Percentiles rank a stretch among this genome's conserved stretches.
Evolutionary conservation across 2,888 invertebrate genomes (phyloP).

Genomic region (Geotrupes spiniger): DNA sequence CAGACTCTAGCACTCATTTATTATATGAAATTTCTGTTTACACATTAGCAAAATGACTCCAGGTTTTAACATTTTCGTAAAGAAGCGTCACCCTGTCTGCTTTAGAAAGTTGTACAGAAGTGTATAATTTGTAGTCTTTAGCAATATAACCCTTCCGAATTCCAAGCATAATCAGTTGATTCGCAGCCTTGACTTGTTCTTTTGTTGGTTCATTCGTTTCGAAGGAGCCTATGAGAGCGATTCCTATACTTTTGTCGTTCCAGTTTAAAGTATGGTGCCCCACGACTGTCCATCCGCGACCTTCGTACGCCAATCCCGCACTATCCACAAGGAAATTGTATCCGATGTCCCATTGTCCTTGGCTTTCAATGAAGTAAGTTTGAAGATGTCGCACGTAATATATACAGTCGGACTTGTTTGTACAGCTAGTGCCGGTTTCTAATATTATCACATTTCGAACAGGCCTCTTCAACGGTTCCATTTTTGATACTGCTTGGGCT

Average conservation of each 20-base stretch:
- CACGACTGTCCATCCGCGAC: conserved; percentile 71
- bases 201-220: conserved; percentile 53
- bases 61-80: conserved; percentile 62
- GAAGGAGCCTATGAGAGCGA: conserved; percentile 73
- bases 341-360: conserved; percentile 64
- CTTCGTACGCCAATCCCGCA: conserved; percentile 71
- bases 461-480: not conserved
- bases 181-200: conserved; percentile 60
- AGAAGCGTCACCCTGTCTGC: conserved; percentile 70
- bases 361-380: conserved; percentile 64
- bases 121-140: conserved; percentile 64
- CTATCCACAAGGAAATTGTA: conserved; percentile 80
- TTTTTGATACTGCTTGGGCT: not conserved
- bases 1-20: no score
- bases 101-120: conserved; percentile 64
- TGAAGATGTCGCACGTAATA: conserved; percentile 47
- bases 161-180: conserved; percentile 61
- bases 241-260: conserved; percentile 64
- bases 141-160: conserved; percentile 60
- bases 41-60: conserved; percentile 62
- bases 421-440: conserved; percentile 9
- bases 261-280: conserved; percentile 71
- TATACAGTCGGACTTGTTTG: conserved; percentile 10
- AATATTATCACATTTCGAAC: conserved; percentile 14
- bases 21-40: not conserved